phyloP scores from a whole-genome alignment of 2,888 invertebrate genomes.

The Eledona agricola region DNA sequence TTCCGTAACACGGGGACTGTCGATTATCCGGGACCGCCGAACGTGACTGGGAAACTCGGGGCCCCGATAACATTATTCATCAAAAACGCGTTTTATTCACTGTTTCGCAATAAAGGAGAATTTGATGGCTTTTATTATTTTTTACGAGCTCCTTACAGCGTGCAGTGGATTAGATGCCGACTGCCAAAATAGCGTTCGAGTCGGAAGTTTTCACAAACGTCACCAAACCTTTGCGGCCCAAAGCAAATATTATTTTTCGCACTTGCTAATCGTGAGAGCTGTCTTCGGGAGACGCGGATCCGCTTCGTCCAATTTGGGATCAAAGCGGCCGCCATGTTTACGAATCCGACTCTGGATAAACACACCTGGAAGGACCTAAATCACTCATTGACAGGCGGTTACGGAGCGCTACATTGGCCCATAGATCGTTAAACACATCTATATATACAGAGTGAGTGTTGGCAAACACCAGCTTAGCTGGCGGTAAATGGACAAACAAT shows the following conservation, averaged over 20 bases:
- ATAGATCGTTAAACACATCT: slow-evolving; percentile 44
- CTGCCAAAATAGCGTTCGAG: too few species aligned
- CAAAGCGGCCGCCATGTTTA: slow-evolving; percentile 58
- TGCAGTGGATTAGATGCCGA: slow-evolving; percentile 33
- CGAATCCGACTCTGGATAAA: slow-evolving; percentile 57
- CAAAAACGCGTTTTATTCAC: slow-evolving; percentile 62
- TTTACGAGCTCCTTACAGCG: slow-evolving; percentile 35
- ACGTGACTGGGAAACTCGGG: slow-evolving; percentile 59
- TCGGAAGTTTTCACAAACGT: too few species aligned
- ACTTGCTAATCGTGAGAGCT: slow-evolving; percentile 51
- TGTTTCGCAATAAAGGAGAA: slow-evolving; percentile 62
- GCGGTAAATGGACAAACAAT: slow-evolving; percentile 63
- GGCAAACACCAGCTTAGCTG: slow-evolving; percentile 61
- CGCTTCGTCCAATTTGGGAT: slow-evolving; percentile 48
- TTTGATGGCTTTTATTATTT: slow-evolving; percentile 57
- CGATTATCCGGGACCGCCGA: slow-evolving; percentile 61
- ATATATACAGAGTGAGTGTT: slow-evolving; percentile 56
- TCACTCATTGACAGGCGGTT: slow-evolving; percentile 58
- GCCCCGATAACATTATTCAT: slow-evolving; percentile 61
- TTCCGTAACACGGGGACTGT: slow-evolving; percentile 57
- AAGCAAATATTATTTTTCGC: slow-evolving; percentile 59
- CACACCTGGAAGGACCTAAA: slow-evolving; percentile 61
- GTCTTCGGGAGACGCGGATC: slow-evolving; percentile 44
- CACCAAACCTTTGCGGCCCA: slow-evolving; percentile 3
- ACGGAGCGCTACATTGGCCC: slow-evolving; percentile 38